Base-by-base conservation (phyloP, 2,888 invertebrate genomes). In the Lasioglossum figueresi region DNA sequence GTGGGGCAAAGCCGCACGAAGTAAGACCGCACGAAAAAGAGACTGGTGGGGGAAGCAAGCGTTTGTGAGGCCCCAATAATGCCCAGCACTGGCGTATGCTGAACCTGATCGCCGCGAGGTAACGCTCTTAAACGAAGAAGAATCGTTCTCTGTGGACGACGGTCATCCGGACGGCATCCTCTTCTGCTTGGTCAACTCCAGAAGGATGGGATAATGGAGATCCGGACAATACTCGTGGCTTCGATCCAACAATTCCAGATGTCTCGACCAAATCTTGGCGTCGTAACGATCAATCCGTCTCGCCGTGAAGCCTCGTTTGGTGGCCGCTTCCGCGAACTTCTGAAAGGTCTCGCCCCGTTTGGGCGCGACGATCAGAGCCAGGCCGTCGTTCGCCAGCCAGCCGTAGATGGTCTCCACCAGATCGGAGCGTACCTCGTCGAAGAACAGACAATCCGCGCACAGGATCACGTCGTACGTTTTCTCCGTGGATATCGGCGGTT, bases 401-500 rank as follows among this genome's bases (percentile, higher is more conserved):
- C 96, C 95, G 96, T 96, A 96, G 88, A 97, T 96, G 78, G 97
- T 97, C 86, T 96, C 96, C 56, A 97, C 96, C 86, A 97, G 95
- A 88, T 97, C 96, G 45, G 96, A 95, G 71, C 97, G 95, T 1
- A 96, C 96, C 82, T 97, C 97, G 92, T 97, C 97, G 93, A 97
- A 97, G 95, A 97, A 98, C 83, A 97, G 94, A 93, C 97, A 98
- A 94, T 98, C 98, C 2, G 98, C 98, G 92, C 97, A 97, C 16
- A 98, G 95, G 76, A 98, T 96, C 74, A 96, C 95, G 94, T 98
- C 97, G 95, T 97, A 98, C 83, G 96, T 95, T 16, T 94, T 95
- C 71, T 83, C 86, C 56, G 84, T 48, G 6, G 84, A 43, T 45
- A 27, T 78, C 16, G 59, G 34, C 10, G 70, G 34, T 6, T 88